Conservation (phyloP, 2,113 vertebrate species). For the Otus sunia region DNA sequence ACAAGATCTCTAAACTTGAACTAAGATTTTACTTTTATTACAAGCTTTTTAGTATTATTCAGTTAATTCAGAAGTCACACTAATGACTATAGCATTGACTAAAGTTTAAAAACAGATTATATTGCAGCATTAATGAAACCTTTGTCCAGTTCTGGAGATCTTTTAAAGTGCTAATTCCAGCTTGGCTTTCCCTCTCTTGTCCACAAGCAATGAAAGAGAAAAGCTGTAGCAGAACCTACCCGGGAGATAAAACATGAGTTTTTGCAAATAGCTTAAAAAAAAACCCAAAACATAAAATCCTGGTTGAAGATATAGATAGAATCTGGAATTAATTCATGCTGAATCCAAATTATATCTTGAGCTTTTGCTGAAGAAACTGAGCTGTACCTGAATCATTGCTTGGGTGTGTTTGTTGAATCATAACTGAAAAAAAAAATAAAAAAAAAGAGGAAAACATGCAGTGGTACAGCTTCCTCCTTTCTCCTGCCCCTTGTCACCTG, state of each 20-base stretch:
- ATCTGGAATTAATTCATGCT: background rate
- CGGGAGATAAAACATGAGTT: background rate
- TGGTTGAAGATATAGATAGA: background rate
- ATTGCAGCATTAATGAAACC: background rate
- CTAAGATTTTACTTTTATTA: background rate
- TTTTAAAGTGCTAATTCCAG: background rate
- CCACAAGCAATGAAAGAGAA: background rate
- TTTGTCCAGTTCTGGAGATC: background rate
- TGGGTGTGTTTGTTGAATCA: background rate
- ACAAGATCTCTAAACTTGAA: background rate
- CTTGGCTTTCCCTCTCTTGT: background rate
- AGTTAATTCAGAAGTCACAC: background rate
- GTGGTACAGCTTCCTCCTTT: background rate
- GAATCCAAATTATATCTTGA: background rate
- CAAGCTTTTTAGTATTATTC: background rate
- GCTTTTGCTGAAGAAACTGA: background rate
- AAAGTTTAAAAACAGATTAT: background rate
- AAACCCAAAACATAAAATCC: background rate
- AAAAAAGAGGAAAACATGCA: rapidly evolving
- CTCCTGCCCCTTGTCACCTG: rapidly evolving
- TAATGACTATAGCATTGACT: background rate
- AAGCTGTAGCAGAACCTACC: background rate
- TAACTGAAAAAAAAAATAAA: background rate
- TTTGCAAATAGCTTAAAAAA: background rate
- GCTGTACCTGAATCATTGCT: background rate